A percentile compares a stretch with the other conserved stretches of the same genome.
Conservation (phyloP, 2,797 vertebrate genomes). For the Cichlasoma orientale region DNA sequence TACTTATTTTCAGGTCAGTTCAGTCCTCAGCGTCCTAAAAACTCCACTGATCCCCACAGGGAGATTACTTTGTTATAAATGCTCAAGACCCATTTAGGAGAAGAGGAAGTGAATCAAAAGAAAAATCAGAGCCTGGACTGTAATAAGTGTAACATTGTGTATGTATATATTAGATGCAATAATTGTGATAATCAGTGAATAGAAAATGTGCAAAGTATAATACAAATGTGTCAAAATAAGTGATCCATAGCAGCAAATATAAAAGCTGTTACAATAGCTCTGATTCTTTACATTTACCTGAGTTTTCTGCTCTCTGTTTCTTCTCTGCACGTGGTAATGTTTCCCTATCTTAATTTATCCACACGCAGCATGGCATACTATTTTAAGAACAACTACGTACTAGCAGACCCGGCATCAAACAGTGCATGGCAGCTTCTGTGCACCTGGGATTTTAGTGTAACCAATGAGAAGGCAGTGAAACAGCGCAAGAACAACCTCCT, state of each 20-base stretch:
- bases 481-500: conserved; percentile 89
- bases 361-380: conserved; percentile 86
- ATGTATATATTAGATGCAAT: neutral
- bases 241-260: neutral
- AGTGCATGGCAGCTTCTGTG: conserved; percentile 88
- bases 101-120: neutral
- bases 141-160: too few relatives aligned
- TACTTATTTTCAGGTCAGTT: conserved; percentile 90
- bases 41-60: neutral
- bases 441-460: conserved; percentile 93
- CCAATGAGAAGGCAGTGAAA: conserved; percentile 86
- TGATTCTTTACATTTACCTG: neutral
- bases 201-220: neutral
- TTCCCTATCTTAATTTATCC: conserved; percentile 14
- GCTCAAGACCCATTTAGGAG: neutral
- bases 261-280: neutral
- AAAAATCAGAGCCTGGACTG: neutral
- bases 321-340: neutral
- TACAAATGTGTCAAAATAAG: neutral
- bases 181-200: neutral
- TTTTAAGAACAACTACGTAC: conserved; percentile 86
- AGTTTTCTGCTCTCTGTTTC: neutral
- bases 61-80: neutral
- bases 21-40: neutral
- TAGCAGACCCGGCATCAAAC: conserved; percentile 68